These are phyloP conservation scores for Polymixis lichenea DNA, from an alignment of 2,888 invertebrate genomes.

Conservation along the genomic window DNA sequence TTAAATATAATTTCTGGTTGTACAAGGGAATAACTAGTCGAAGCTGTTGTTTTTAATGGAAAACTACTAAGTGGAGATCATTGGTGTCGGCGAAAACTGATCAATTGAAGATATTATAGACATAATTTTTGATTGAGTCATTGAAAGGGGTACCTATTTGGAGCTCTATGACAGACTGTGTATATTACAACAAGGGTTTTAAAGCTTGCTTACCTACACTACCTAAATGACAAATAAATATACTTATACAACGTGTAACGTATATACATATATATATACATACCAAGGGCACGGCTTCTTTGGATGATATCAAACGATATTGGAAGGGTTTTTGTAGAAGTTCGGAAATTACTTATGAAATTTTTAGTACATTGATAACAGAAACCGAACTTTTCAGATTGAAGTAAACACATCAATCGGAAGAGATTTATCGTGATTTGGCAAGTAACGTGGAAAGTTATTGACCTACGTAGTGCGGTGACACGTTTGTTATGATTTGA, in stretches of 20 bases:
- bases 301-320: too few species aligned
- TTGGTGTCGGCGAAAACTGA: conserved; percentile 53
- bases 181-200: neutral
- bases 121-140: conserved; percentile 10
- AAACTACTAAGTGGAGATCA: conserved; percentile 48
- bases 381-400: too few species aligned
- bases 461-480: too few species aligned
- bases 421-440: too few species aligned
- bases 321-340: too few species aligned
- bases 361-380: too few species aligned
- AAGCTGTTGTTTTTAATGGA: conserved; percentile 20
- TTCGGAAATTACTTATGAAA: too few species aligned
- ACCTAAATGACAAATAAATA: neutral
- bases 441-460: too few species aligned
- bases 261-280: too few species aligned
- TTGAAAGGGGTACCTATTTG: neutral
- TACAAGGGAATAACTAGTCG: neutral
- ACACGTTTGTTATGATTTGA: too few species aligned
- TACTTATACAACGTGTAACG: neutral
- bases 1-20: neutral
- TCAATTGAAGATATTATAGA: conserved; percentile 24
- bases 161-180: conserved; percentile 1
- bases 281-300: too few species aligned
- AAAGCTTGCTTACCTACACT: conserved; percentile 18
- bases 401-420: too few species aligned